Evolutionary conservation across 2,113 vertebrate genomes (phyloP).

Genomic region (Sterrhoptilus dennistouni): DNA sequence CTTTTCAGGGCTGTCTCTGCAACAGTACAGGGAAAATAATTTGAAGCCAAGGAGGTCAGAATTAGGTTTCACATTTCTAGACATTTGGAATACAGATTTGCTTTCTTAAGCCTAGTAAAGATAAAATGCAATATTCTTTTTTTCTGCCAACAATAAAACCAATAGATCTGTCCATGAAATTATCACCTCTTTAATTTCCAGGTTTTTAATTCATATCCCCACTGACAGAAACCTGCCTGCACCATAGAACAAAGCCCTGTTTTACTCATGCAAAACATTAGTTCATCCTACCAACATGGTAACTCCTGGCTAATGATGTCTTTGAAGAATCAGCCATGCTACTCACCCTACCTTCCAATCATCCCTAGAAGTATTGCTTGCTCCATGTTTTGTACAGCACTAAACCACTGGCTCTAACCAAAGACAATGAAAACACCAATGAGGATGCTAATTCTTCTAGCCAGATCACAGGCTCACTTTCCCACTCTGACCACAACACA

Average conservation of each 20-base stretch:
- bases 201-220: not conserved
- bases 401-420: not conserved
- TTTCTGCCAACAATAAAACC: not conserved
- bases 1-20: not conserved
- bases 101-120: not conserved
- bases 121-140: not conserved
- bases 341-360: not conserved
- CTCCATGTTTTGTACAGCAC: not conserved
- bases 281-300: not conserved
- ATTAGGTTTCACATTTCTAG: not conserved
- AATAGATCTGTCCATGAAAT: not conserved
- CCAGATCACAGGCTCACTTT: not conserved
- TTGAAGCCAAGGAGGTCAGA: not conserved
- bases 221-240: not conserved
- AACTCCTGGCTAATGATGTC: not conserved
- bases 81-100: not conserved
- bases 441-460: not conserved
- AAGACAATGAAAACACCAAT: not conserved
- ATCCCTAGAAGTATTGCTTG: not conserved
- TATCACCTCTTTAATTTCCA: not conserved
- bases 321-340: not conserved
- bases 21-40: not conserved
- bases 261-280: not conserved
- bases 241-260: not conserved
- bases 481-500: not conserved